Evolutionary conservation across 1,140 invertebrate species (phyloP).

Genomic region (Papilio xuthus): DNA sequence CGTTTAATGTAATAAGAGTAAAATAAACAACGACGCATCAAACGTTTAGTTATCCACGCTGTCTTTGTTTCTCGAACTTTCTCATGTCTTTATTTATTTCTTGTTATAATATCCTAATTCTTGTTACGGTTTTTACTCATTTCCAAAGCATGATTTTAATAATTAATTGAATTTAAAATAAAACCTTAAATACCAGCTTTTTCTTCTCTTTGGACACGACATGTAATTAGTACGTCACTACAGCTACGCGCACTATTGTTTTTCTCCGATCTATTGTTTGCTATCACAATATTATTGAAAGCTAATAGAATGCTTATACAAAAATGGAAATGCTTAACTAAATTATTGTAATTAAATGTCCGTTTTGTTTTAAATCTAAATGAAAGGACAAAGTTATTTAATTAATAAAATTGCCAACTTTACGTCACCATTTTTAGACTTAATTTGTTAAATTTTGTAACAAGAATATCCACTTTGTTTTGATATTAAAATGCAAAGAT

Average conservation of each 20-base stretch:
- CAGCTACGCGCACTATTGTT: neutral
- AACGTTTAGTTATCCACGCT: neutral
- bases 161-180: neutral
- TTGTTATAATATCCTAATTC: too few relatives aligned
- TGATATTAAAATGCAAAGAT: constrained; percentile 20
- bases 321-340: too few relatives aligned
- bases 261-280: constrained; percentile 6
- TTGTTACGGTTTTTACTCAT: too few relatives aligned
- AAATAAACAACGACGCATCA: neutral
- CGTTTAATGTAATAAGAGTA: neutral
- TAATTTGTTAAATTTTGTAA: neutral
- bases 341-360: neutral
- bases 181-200: neutral
- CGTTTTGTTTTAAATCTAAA: neutral
- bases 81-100: too few relatives aligned
- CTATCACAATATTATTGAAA: neutral
- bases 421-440: neutral
- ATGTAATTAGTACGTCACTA: neutral
- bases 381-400: neutral
- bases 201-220: neutral
- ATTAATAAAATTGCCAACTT: neutral
- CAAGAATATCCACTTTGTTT: constrained; percentile 11
- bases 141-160: too few relatives aligned
- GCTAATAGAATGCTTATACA: too few relatives aligned
- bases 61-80: neutral